phyloP scores from a whole-genome alignment of 1,140 invertebrate species.

The Heliconius nattereri region DNA sequence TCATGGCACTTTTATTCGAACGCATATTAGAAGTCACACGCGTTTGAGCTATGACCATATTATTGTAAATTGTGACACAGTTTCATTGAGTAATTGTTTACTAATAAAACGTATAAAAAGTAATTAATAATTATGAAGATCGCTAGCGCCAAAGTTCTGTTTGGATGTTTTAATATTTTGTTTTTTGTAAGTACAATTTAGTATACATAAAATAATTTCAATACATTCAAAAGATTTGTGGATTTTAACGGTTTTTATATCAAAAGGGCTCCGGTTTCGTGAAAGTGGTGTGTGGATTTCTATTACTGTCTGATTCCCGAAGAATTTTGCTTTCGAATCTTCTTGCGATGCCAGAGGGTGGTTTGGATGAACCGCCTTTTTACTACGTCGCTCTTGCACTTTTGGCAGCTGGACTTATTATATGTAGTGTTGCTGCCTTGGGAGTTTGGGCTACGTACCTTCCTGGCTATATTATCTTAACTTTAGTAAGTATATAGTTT shows the following conservation, averaged over 20 bases:
- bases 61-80: constrained; percentile 41
- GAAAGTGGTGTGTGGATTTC: constrained; percentile 85
- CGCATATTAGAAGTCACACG: constrained; percentile 46
- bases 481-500: constrained; percentile 81
- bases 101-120: constrained; percentile 49
- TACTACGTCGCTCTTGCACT: constrained; percentile 87
- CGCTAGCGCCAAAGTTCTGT: constrained; percentile 70
- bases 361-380: constrained; percentile 85
- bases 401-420: constrained; percentile 84
- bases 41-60: constrained; percentile 33
- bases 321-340: constrained; percentile 86
- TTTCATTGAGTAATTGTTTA: constrained; percentile 41
- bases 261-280: constrained; percentile 85
- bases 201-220: neutral
- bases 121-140: constrained; percentile 46
- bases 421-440: constrained; percentile 85
- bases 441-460: constrained; percentile 90
- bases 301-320: constrained; percentile 86
- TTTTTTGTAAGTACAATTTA: constrained; percentile 72
- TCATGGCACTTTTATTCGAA: constrained; percentile 65
- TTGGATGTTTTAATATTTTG: constrained; percentile 76
- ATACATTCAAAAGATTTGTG: neutral
- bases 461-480: constrained; percentile 86
- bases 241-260: neutral
- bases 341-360: constrained; percentile 81